Conservation (phyloP, 2,888 invertebrate genomes). For the Diachrysia chrysitis region DNA sequence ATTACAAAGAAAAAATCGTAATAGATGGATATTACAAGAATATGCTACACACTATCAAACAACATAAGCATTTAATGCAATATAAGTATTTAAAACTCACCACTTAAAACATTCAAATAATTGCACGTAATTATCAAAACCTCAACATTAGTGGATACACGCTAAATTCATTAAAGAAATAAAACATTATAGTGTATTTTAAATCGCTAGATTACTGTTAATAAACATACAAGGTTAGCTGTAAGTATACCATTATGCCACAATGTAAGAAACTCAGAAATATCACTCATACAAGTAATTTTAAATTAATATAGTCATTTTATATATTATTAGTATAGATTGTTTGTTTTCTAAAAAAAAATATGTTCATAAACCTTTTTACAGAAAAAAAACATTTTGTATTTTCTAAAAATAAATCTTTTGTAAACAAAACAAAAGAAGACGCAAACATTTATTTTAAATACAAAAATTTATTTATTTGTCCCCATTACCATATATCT, state of each 20-base stretch:
- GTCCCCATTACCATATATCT: too few relatives aligned
- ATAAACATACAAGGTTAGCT: slow-evolving; percentile 57
- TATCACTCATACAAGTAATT: background rate
- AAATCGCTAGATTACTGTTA: slow-evolving; percentile 54
- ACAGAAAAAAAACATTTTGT: too few relatives aligned
- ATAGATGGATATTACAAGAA: too few relatives aligned
- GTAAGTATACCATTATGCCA: slow-evolving; percentile 49
- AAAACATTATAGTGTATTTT: slow-evolving; percentile 51
- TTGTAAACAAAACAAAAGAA: too few relatives aligned
- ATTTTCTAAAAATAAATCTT: too few relatives aligned
- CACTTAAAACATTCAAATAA: slow-evolving; percentile 9
- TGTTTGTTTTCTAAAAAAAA: too few relatives aligned
- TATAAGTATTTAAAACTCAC: background rate
- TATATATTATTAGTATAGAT: too few relatives aligned
- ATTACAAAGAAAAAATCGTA: too few relatives aligned
- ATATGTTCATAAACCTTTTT: too few relatives aligned
- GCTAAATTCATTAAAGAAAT: slow-evolving; percentile 49
- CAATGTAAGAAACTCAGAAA: slow-evolving; percentile 17
- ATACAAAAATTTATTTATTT: too few relatives aligned
- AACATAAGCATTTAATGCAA: background rate
- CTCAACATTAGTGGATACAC: slow-evolving; percentile 48
- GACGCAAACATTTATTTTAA: too few relatives aligned
- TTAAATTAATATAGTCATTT: too few relatives aligned
- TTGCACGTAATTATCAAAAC: slow-evolving; percentile 32
- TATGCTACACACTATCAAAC: background rate